Evolutionary conservation across 2,888 invertebrate species (phyloP), one percentile per base, ranked within the genome.

Genomic region (Caenorhabditis auriculariae): DNA sequence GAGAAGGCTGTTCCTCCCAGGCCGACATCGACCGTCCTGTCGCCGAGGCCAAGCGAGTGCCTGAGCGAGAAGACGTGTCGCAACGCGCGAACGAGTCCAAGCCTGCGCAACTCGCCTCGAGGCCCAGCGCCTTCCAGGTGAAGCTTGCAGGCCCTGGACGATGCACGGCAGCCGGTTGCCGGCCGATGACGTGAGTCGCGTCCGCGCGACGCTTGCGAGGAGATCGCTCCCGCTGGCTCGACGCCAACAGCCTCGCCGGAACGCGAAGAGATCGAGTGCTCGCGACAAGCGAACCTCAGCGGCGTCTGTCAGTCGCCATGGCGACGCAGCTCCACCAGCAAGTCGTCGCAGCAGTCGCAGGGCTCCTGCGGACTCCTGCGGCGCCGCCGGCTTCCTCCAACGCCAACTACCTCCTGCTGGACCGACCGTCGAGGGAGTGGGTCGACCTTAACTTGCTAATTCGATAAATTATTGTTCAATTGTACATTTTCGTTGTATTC

Each of bases 31-130:
- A 93, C 83, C 75, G 83, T 19, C 85, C 85, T 85, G 90, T 92
- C n/a, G 89, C 89, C 73, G 93, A 93, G 78, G 92, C 93, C 1
- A 91, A 93, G 84, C n/a, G n/a, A n/a, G 90, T 89, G 81, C 93
- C 90, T 87, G 88, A 90, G 79, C 83, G 82, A 32, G 86, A 87
- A 55, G 88, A 88, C 78, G 85, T 85, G 47, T 74, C 84, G 80
- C 81, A 86, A 75, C 83, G 85, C 63, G 85, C 84, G 19, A 82
- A 86, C 12, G 83, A 87, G 7, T 86, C 89, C 55, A 89, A 91
- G 56, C 91, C 91, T 86, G 90, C 91, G 81, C 87, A 87, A 3
- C 85, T 93, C 49, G 90, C 93, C 84, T 89, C 90, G 0, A n/a
- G n/a, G n/a, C n/a, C n/a, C n/a, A 92, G 91, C 88, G 90, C 58